Conservation (phyloP, 2,113 vertebrate species). For the Crotalus helleri region DNA sequence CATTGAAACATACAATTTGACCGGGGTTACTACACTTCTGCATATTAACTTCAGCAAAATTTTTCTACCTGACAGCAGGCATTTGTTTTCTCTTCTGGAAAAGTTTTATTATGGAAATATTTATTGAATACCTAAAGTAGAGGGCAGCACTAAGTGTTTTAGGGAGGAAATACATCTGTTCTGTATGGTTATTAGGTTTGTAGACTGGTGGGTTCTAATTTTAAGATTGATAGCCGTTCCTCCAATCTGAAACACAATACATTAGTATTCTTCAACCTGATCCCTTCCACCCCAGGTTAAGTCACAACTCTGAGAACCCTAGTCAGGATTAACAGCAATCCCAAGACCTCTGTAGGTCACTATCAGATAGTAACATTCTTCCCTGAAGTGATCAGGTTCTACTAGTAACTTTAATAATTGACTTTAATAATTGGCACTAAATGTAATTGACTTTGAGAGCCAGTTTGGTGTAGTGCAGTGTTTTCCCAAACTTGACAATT, state of each 20-base stretch:
- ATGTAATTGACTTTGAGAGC: background rate
- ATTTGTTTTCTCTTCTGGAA: background rate
- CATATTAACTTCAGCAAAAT: background rate
- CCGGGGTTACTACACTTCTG: background rate
- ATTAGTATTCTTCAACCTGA: background rate
- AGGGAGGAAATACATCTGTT: background rate
- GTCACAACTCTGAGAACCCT: background rate
- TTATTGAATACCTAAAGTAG: rapidly evolving
- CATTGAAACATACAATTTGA: background rate
- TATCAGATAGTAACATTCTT: background rate
- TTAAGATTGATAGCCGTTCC: background rate
- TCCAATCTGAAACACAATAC: background rate
- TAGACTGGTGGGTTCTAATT: background rate
- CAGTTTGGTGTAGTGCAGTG: background rate
- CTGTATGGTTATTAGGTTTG: background rate
- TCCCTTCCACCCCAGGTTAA: background rate
- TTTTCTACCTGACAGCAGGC: background rate
- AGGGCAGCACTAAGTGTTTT: background rate
- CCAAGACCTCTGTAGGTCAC: background rate
- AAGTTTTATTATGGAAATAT: background rate
- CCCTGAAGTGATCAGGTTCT: background rate
- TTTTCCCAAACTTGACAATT: too few relatives aligned
- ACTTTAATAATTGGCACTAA: background rate
- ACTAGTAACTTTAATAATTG: background rate
- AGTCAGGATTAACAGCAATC: background rate